phyloP scores from a whole-genome alignment of 2,113 vertebrate genomes.

The Megaceryle maxima region DNA sequence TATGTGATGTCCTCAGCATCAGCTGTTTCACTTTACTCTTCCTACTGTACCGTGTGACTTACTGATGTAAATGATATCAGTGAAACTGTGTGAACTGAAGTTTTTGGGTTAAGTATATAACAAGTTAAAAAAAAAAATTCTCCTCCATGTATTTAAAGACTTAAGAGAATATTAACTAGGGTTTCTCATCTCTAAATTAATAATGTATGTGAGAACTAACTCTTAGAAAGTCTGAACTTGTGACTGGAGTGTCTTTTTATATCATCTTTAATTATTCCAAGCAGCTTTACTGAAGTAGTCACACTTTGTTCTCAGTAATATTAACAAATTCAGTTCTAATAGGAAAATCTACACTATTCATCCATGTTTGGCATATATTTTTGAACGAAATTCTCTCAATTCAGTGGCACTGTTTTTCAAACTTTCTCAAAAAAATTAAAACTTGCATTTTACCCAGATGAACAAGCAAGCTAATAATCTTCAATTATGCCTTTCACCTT shows the following conservation, averaged over 20 bases:
- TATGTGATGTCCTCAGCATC: neutral
- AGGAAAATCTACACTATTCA: neutral
- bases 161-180: neutral
- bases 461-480: neutral
- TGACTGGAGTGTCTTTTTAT: neutral
- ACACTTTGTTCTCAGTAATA: neutral
- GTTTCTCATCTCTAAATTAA: neutral
- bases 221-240: neutral
- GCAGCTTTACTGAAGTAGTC: neutral
- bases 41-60: neutral
- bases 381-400: neutral
- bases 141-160: neutral
- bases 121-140: neutral
- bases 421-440: neutral
- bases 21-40: neutral
- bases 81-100: neutral
- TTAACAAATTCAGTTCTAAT: neutral
- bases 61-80: neutral
- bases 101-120: neutral
- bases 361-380: neutral
- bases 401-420: neutral
- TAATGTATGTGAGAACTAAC: neutral
- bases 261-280: neutral
- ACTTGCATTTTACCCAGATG: neutral
- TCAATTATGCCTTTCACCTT: neutral